These are phyloP conservation scores for Leptopilina drosophilae DNA, from an alignment of 2,888 invertebrate species.

Conservation along the genomic window DNA sequence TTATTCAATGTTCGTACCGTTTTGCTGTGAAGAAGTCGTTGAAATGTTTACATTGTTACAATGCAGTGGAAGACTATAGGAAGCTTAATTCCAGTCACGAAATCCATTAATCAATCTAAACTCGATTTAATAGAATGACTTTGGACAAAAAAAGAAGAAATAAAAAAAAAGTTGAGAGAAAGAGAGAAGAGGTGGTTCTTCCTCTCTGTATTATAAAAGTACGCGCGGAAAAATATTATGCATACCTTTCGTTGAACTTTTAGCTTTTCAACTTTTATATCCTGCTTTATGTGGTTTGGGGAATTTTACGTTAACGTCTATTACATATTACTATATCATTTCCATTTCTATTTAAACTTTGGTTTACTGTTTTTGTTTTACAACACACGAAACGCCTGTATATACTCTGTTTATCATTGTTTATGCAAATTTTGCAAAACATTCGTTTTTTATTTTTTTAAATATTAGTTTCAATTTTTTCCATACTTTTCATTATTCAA, in stretches of 20 bases:
- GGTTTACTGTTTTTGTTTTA: not conserved
- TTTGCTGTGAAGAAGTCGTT: not conserved
- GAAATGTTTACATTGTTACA: slow-evolving; percentile 25
- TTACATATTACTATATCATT: too few relatives aligned
- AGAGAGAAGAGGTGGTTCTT: too few relatives aligned
- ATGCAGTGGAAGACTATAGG: not conserved
- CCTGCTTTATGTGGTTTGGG: not conserved
- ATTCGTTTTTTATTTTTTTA: too few relatives aligned
- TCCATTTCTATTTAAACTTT: too few relatives aligned
- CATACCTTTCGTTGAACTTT: too few relatives aligned
- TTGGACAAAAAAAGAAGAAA: not conserved
- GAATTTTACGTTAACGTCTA: too few relatives aligned
- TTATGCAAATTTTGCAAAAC: too few relatives aligned
- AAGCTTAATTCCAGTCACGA: not conserved
- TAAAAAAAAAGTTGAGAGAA: too few relatives aligned
- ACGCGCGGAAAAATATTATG: too few relatives aligned
- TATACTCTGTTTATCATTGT: not conserved
- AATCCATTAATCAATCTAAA: slow-evolving; percentile 17
- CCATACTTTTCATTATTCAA: too few relatives aligned
- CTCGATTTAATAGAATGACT: slow-evolving; percentile 2
- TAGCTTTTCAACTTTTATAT: not conserved
- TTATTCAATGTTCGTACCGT: not conserved
- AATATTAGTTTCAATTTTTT: too few relatives aligned
- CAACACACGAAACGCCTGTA: not conserved
- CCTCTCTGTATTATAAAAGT: too few relatives aligned